These are phyloP conservation scores for Ochropleura plecta DNA, from an alignment of 2,888 invertebrate species.

Conservation along the genomic window DNA sequence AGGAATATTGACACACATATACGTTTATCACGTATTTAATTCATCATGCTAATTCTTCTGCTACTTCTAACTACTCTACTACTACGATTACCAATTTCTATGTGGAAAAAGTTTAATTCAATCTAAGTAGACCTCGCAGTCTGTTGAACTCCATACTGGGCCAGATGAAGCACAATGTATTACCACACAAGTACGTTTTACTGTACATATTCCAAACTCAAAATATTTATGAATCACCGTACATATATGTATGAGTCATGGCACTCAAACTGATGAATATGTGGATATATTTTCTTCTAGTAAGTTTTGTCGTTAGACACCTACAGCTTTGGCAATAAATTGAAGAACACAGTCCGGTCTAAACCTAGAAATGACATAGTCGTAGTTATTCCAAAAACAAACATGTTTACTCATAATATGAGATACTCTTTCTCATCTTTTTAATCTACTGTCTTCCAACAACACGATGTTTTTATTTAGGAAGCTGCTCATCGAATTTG, in stretches of 20 bases:
- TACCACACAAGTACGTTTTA: background rate
- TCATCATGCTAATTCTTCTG: no score
- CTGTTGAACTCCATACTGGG: background rate
- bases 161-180: background rate
- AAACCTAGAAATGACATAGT: conserved; percentile 26
- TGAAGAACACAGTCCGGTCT: conserved; percentile 21
- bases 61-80: no score
- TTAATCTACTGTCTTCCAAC: background rate
- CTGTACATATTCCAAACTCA: background rate
- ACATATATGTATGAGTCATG: conserved; percentile 28
- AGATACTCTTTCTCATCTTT: background rate
- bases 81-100: no score
- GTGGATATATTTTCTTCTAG: background rate
- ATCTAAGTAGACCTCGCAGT: background rate
- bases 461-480: background rate
- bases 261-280: conserved; percentile 28
- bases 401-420: background rate
- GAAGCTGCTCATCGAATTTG: background rate
- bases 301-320: conserved; percentile 16
- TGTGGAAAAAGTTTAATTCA: background rate
- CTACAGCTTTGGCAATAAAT: conserved; percentile 47
- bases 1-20: no score
- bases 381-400: conserved; percentile 6
- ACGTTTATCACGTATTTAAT: no score
- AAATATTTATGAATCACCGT: conserved; percentile 17